A percentile compares a stretch with the other conserved stretches of the same genome.
Conservation (phyloP, 2,888 invertebrate genomes). For the Mamestra brassicae region DNA sequence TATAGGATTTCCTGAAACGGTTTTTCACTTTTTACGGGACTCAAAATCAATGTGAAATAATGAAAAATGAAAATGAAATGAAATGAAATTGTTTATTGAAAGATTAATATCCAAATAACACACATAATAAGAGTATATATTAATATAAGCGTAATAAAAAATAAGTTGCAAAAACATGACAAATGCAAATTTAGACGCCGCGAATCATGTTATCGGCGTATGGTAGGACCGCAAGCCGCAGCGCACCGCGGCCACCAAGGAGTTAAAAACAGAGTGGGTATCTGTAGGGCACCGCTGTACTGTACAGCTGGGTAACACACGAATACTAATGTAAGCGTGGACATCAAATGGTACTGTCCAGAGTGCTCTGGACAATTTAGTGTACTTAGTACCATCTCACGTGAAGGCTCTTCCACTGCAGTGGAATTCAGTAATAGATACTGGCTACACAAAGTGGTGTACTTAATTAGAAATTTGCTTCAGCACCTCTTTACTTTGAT, state of each 20-base stretch:
- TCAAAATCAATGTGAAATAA: conserved; percentile 9
- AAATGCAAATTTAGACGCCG: too few species aligned
- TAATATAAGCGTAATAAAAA: too few species aligned
- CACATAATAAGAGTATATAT: too few species aligned
- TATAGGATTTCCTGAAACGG: conserved; percentile 25
- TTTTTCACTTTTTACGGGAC: conserved; percentile 8
- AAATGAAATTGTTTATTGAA: too few species aligned
- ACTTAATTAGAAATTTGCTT: conserved; percentile 52
- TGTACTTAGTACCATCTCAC: neutral
- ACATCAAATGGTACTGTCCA: neutral
- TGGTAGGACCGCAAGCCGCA: too few species aligned
- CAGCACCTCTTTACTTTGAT: conserved; percentile 44
- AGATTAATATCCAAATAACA: too few species aligned
- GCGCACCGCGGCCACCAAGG: too few species aligned
- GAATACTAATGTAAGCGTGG: neutral
- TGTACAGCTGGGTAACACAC: neutral
- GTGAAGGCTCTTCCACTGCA: neutral
- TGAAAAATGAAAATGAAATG: too few species aligned
- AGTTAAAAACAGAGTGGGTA: neutral
- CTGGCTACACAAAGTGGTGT: conserved; percentile 8
- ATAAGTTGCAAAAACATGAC: too few species aligned
- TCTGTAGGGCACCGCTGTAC: neutral
- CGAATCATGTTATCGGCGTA: too few species aligned
- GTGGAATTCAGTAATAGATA: conserved; percentile 33
- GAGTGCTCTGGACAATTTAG: neutral